Conservation (phyloP, 2,113 vertebrate genomes). For the Cathartes aura region DNA sequence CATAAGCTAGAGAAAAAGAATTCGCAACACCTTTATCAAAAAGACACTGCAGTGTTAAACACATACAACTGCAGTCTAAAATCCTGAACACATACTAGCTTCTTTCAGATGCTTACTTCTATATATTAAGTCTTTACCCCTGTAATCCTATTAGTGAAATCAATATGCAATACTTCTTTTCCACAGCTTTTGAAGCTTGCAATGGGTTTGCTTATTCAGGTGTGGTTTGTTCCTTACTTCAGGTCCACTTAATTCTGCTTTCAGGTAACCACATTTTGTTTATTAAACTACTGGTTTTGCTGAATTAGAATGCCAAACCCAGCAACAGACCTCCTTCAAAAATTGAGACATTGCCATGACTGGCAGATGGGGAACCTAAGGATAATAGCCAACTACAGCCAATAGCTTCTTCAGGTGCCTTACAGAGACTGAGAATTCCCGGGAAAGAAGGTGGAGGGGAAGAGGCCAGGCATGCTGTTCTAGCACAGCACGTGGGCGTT, state of each 20-base stretch:
- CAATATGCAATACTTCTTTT: not conserved
- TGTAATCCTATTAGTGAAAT: not conserved
- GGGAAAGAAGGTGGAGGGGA: not conserved
- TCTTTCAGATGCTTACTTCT: not conserved
- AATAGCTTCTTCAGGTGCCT: not conserved
- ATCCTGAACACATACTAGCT: not conserved
- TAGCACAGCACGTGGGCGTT: not conserved
- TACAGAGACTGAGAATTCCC: not conserved
- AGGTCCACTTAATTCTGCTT: not conserved
- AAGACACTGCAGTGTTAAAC: not conserved
- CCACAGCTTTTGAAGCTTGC: not conserved
- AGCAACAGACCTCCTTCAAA: not conserved
- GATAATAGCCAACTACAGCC: not conserved
- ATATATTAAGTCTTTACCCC: not conserved
- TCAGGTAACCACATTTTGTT: not conserved
- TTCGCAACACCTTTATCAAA: not conserved
- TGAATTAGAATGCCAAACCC: not conserved
- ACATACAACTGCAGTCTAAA: not conserved
- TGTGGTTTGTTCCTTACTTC: not conserved
- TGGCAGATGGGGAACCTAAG: not conserved
- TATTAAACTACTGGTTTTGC: not conserved
- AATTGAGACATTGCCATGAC: not conserved
- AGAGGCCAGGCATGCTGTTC: not conserved
- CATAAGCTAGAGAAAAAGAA: not conserved
- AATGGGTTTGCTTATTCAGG: not conserved